phyloP scores from a whole-genome alignment of 1,140 invertebrate species.

The Antheraea pernyi region DNA sequence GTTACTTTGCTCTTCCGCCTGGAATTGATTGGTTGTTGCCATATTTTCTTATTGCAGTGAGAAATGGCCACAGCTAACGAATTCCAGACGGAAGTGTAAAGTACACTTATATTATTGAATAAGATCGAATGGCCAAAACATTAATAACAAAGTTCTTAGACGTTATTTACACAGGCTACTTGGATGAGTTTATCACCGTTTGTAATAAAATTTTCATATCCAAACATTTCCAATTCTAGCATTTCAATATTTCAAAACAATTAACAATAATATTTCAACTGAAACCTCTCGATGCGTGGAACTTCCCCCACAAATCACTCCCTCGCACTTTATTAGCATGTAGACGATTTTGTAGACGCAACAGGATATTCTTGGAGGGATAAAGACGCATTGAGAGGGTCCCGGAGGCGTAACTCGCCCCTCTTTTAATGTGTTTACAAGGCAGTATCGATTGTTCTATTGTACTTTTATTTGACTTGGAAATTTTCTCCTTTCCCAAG shows the following conservation, averaged over 20 bases:
- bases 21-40: too few relatives aligned
- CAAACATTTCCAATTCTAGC: neutral
- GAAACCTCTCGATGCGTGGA: neutral
- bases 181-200: too few relatives aligned
- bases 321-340: slow-evolving; percentile 69
- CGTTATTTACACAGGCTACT: too few relatives aligned
- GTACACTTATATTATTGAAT: too few relatives aligned
- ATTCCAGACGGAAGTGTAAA: too few relatives aligned
- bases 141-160: too few relatives aligned
- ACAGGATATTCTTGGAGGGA: slow-evolving; percentile 70
- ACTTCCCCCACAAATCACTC: slow-evolving; percentile 58
- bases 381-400: slow-evolving; percentile 58
- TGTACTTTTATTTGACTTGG: slow-evolving; percentile 77
- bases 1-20: too few relatives aligned
- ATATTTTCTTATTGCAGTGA: too few relatives aligned
- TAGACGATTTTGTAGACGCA: slow-evolving; percentile 60
- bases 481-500: slow-evolving; percentile 45
- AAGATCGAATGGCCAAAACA: too few relatives aligned
- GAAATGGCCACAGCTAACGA: too few relatives aligned
- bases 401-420: slow-evolving; percentile 26
- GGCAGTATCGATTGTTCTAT: slow-evolving; percentile 75
- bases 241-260: slow-evolving; percentile 7
- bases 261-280: slow-evolving; percentile 11
- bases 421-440: slow-evolving; percentile 77
- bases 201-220: too few relatives aligned